Conservation (phyloP, 2,888 invertebrate genomes). For the Cacoxenus indagator region DNA sequence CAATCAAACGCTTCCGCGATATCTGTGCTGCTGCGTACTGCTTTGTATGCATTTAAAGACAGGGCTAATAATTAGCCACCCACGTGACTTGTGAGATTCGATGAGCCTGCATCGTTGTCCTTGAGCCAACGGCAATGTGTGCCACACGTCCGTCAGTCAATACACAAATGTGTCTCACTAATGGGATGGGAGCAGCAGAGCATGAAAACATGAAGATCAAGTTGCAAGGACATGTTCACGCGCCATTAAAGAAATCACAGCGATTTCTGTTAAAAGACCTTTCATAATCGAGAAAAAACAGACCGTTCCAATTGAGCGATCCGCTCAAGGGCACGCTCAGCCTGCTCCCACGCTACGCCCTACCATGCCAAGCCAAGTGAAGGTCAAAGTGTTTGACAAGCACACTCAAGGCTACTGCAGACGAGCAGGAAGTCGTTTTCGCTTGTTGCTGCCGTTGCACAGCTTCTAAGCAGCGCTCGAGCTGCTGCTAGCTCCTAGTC, state of each 20-base stretch:
- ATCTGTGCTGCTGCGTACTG: neutral
- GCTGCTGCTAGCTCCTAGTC: neutral
- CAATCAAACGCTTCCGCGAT: neutral
- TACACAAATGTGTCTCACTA: neutral
- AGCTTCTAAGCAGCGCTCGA: constrained; percentile 24
- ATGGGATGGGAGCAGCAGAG: constrained; percentile 1
- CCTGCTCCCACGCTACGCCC: neutral
- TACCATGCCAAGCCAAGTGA: constrained; percentile 1
- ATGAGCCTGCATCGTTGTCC: neutral
- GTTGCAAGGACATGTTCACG: neutral
- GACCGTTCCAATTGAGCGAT: constrained; percentile 15
- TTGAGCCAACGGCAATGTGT: constrained; percentile 7
- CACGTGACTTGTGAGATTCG: neutral
- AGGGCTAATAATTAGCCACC: constrained; percentile 9
- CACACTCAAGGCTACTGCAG: constrained; percentile 4
- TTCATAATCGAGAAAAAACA: neutral
- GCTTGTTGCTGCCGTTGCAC: constrained; percentile 56
- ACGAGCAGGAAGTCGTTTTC: constrained; percentile 43
- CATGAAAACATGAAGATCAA: neutral
- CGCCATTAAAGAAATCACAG: neutral
- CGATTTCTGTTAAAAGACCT: neutral
- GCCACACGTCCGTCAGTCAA: constrained; percentile 25
- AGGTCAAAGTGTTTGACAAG: no score
- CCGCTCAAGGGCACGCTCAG: neutral
- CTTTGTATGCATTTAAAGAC: neutral